Evolutionary conservation across 2,888 invertebrate species (phyloP).

Genomic region (Periphyllus acericola): DNA sequence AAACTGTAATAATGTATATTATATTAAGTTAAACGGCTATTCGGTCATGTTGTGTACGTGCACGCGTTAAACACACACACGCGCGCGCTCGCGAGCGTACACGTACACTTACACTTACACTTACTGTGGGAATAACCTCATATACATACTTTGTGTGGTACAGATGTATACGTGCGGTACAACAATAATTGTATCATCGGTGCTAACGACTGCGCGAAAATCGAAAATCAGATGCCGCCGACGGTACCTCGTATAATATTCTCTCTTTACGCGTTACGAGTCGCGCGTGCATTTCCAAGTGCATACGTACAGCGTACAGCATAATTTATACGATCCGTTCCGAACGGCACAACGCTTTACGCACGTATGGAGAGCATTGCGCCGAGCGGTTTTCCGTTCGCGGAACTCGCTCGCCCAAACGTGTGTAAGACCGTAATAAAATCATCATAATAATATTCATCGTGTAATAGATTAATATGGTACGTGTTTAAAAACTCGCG

Average conservation of each 20-base stretch:
- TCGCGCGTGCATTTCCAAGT: too few species aligned
- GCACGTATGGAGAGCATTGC: slow-evolving; percentile 12
- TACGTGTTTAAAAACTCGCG: background rate
- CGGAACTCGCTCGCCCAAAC: background rate
- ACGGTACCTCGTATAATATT: too few species aligned
- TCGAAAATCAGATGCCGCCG: background rate
- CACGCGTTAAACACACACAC: too few species aligned
- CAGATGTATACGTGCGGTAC: too few species aligned
- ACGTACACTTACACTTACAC: too few species aligned
- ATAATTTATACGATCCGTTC: slow-evolving; percentile 22
- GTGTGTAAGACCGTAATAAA: background rate
- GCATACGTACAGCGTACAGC: too few species aligned
- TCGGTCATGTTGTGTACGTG: too few species aligned
- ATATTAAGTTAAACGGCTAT: too few species aligned
- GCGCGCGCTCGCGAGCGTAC: too few species aligned
- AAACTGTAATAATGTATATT: too few species aligned
- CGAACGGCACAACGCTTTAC: slow-evolving; percentile 43
- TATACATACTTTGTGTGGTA: background rate
- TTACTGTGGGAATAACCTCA: background rate
- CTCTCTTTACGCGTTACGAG: too few species aligned
- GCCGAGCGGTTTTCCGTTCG: background rate
- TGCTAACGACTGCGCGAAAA: slow-evolving; percentile 30
- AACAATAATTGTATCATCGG: background rate
- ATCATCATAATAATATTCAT: background rate
- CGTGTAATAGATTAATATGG: too few species aligned